These are phyloP conservation scores for Sceloporus tristichus DNA, from an alignment of 2,113 vertebrate genomes.

Conservation along the genomic window DNA sequence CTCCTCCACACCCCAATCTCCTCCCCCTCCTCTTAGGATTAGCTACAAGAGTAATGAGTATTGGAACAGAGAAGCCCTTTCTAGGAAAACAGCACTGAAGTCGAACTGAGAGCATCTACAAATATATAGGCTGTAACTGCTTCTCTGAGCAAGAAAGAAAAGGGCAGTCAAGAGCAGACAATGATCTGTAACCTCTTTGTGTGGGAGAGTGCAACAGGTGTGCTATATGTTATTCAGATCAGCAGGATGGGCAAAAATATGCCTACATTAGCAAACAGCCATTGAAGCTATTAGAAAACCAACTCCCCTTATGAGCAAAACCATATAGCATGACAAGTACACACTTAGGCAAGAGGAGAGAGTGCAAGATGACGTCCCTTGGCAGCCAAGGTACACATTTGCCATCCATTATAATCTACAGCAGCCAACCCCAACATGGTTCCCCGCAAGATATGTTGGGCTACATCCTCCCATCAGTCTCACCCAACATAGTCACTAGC, in stretches of 20 bases:
- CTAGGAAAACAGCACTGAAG: background rate
- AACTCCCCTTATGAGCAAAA: background rate
- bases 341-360: background rate
- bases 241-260: background rate
- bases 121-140: background rate
- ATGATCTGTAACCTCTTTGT: background rate
- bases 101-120: background rate
- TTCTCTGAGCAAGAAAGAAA: background rate
- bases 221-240: background rate
- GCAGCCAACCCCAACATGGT: background rate
- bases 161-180: background rate
- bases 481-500: background rate
- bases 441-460: background rate
- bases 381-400: background rate
- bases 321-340: background rate
- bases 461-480: background rate
- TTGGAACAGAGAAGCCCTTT: background rate
- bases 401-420: background rate
- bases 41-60: conserved; percentile 3
- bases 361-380: background rate
- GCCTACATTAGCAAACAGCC: background rate
- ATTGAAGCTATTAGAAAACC: background rate
- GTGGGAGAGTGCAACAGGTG: too few relatives aligned
- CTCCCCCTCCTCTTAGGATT: background rate
- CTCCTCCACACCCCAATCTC: conserved; percentile 18